A percentile compares a stretch with the other conserved stretches of the same genome.
phyloP scores from a whole-genome alignment of 1,140 invertebrate genomes.

The Sogatella furcifera region DNA sequence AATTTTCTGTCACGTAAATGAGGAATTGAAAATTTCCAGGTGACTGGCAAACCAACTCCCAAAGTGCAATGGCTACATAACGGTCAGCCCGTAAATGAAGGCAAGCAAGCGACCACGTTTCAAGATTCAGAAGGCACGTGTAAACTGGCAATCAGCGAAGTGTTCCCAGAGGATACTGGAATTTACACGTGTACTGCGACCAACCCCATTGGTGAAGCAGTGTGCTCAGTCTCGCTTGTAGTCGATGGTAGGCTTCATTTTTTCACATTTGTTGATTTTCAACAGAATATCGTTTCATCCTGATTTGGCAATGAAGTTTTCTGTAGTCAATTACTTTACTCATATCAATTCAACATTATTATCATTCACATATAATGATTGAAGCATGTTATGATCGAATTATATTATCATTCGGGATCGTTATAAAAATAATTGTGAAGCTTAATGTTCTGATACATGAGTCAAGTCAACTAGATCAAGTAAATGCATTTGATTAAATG shows the following conservation, averaged over 20 bases:
- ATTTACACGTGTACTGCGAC: conserved; percentile 72
- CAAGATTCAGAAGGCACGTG: conserved; percentile 70
- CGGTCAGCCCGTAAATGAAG: conserved; percentile 55
- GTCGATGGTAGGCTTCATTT: conserved; percentile 59
- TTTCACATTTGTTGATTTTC: background rate
- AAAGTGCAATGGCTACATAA: conserved; percentile 75
- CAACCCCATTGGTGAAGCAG: conserved; percentile 75
- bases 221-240: conserved; percentile 64
- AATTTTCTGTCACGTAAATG: too few species aligned
- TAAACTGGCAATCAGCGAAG: conserved; percentile 77
- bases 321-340: too few species aligned
- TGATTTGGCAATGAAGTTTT: background rate
- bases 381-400: too few species aligned
- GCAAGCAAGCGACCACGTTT: conserved; percentile 63
- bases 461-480: too few species aligned
- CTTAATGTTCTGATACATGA: too few species aligned
- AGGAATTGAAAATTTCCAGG: conserved; percentile 21
- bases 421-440: too few species aligned
- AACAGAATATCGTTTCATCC: background rate
- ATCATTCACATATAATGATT: too few species aligned
- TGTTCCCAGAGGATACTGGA: conserved; percentile 88
- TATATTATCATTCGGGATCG: too few species aligned
- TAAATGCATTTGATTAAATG: too few species aligned
- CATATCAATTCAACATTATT: too few species aligned
- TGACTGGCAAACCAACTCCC: conserved; percentile 67